These are phyloP conservation scores for Leptinotarsa lineolata DNA, from an alignment of 1,140 invertebrate species.

Conservation along the genomic window DNA sequence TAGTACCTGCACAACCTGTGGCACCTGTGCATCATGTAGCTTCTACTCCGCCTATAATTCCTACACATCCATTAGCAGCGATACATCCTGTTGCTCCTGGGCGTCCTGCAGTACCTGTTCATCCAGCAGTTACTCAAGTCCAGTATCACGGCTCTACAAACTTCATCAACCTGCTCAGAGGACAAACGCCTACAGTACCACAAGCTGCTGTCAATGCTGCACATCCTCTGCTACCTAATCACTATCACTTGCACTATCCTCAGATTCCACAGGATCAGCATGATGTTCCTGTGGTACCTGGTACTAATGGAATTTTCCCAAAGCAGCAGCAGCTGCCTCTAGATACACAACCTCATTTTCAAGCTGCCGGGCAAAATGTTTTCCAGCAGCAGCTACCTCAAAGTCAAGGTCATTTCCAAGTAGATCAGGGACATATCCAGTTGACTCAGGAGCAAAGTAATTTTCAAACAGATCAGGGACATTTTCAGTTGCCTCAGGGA, in stretches of 20 bases:
- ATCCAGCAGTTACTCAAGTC: slow-evolving; percentile 9
- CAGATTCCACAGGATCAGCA: slow-evolving; percentile 37
- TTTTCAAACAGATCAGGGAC: slow-evolving; percentile 5
- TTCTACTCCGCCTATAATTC: neutral
- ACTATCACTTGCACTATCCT: slow-evolving; percentile 32
- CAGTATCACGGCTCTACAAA: slow-evolving; percentile 40
- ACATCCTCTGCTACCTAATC: slow-evolving; percentile 21
- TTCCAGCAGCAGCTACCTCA: neutral
- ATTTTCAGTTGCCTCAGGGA: neutral
- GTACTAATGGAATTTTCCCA: neutral
- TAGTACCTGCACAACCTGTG: neutral
- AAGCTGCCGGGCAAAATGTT: neutral
- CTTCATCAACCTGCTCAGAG: slow-evolving; percentile 1
- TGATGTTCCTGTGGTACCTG: neutral
- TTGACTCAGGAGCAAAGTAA: neutral
- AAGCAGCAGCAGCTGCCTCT: slow-evolving; percentile 14
- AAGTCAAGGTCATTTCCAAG: neutral
- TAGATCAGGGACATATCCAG: slow-evolving; percentile 6
- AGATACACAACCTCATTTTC: neutral
- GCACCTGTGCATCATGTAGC: neutral
- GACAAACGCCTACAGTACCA: neutral
- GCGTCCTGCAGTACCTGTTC: neutral
- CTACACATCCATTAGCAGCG: slow-evolving; percentile 17
- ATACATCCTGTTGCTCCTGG: slow-evolving; percentile 8
- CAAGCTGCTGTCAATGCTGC: slow-evolving; percentile 17